A percentile compares a stretch with the other conserved stretches of the same genome.
Conservation (phyloP, 2,888 invertebrate genomes). For the Callyntrura sp. region DNA sequence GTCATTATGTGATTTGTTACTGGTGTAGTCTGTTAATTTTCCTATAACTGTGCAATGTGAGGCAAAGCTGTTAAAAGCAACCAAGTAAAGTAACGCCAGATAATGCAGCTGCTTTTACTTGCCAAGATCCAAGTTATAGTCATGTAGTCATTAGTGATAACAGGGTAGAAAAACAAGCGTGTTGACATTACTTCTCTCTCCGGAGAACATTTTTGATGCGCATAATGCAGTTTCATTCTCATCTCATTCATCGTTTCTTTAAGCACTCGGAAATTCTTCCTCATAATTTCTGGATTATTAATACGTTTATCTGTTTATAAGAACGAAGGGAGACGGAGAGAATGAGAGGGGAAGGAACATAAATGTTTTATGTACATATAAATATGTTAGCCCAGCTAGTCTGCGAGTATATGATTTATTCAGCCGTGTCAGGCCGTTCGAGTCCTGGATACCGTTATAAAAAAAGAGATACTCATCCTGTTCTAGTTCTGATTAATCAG, state of each 20-base stretch:
- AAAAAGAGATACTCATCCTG: too few relatives aligned
- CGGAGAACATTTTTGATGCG: background rate
- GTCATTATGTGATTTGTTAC: background rate
- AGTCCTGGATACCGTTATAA: too few relatives aligned
- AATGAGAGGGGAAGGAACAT: background rate
- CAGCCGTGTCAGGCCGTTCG: too few relatives aligned
- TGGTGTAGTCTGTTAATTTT: background rate
- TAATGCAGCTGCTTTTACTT: slow-evolving; percentile 37
- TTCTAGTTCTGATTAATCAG: too few relatives aligned
- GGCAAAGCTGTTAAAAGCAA: slow-evolving; percentile 8
- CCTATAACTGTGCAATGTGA: background rate
- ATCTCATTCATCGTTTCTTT: slow-evolving; percentile 47
- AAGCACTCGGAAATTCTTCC: background rate
- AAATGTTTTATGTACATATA: background rate
- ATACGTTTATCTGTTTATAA: background rate
- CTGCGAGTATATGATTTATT: too few relatives aligned
- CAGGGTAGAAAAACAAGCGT: slow-evolving; percentile 36
- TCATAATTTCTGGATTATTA: slow-evolving; percentile 10
- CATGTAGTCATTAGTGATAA: slow-evolving; percentile 29
- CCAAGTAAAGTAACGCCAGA: background rate
- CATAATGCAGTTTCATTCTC: slow-evolving; percentile 29
- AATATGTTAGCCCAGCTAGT: too few relatives aligned
- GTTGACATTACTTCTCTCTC: slow-evolving; percentile 45
- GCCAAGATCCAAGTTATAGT: background rate
- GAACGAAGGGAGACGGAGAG: background rate